Evolutionary conservation across 2,113 vertebrate genomes (phyloP), one percentile per base, ranked within the genome.

Genomic region (Jacana jacana): DNA sequence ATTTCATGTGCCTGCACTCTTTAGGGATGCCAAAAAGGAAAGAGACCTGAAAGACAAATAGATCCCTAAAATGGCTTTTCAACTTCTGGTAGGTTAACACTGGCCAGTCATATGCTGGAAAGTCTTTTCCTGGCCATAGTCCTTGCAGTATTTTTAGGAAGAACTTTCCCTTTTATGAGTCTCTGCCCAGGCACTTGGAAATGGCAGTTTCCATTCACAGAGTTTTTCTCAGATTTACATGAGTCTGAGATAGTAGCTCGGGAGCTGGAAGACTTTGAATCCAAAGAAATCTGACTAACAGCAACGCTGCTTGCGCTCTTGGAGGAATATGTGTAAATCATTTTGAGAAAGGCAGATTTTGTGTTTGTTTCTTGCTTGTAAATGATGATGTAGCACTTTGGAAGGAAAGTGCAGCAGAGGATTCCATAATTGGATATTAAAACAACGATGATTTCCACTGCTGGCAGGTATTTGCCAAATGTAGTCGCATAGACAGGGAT

Each of bases 401-500:
- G 98, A 60, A 99, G 97, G 91, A 99, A 99, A 10, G 98, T 99
- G 86, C 99, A 99, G 81, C 98, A 97, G 61, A 99, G 94, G 76
- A 99, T 98, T 19, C 98, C 98, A 2, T 99, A 99, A 86, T 98
- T 99, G 55, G 99, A 99, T 96, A 99, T 98, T 89, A 99, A 98
- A 90, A 99, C 99, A 35, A 99, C 98, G 0, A 99, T 99, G 86
- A 99, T 98, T 97, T 99, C 99, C 72, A 99, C 98, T 11, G 99
- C 98, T 3, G 98, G 98, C 65, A 99, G 94, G 83, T 99, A 99
- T 68, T 98, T 98, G 37, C 99, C 98, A 58, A 97, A 97, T 1
- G 99, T 99, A 46, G 98, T 99, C 37, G 98, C 96, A 5, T 99
- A 98, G 46, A 99, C 92, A 0, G 99, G 99, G 51, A 99, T 97